Conservation (phyloP, 2,888 invertebrate species). For the Melanchra persicariae region DNA sequence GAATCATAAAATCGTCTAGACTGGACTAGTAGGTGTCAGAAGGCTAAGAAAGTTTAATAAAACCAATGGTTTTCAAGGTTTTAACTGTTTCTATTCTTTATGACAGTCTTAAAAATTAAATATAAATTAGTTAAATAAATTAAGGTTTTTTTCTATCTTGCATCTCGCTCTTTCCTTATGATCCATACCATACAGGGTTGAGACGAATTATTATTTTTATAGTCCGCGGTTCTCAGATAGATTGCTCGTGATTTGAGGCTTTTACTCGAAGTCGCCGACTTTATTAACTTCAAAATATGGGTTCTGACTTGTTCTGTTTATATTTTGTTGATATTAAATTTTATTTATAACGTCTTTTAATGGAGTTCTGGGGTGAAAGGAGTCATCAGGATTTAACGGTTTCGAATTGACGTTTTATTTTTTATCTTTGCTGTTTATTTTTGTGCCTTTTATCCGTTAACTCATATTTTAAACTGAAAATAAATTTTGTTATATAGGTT, state of each 20-base stretch:
- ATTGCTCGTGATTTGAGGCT: constrained; percentile 87
- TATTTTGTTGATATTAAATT: constrained; percentile 44
- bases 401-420: neutral
- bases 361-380: constrained; percentile 13
- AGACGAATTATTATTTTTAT: constrained; percentile 89
- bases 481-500: neutral
- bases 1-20: too few relatives aligned
- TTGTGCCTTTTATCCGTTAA: neutral
- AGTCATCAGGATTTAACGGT: constrained; percentile 4
- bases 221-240: constrained; percentile 85
- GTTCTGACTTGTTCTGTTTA: constrained; percentile 43
- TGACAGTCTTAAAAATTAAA: too few relatives aligned
- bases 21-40: too few relatives aligned
- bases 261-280: constrained; percentile 79
- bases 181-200: constrained; percentile 63
- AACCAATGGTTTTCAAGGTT: too few relatives aligned
- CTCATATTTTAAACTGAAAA: too few relatives aligned
- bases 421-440: neutral
- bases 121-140: too few relatives aligned
- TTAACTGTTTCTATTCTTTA: too few relatives aligned
- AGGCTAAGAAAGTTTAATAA: too few relatives aligned
- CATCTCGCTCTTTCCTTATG: constrained; percentile 21
- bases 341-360: constrained; percentile 33
- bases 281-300: constrained; percentile 71
- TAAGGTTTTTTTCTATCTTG: neutral